phyloP scores from a whole-genome alignment of 2,888 invertebrate genomes.

The Sarcophaga carnaria region DNA sequence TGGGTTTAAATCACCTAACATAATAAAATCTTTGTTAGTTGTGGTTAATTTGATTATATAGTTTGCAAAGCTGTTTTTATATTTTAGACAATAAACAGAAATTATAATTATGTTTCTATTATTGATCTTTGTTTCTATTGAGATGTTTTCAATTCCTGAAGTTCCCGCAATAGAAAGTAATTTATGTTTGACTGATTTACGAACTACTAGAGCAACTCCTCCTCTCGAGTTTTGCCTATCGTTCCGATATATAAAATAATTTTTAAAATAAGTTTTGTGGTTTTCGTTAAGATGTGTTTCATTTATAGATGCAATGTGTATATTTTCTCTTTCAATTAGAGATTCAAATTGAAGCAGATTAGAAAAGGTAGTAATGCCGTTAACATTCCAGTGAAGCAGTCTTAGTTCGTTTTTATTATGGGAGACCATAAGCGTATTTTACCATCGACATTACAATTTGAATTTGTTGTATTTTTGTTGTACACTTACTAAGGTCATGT shows the following conservation, averaged over 20 bases:
- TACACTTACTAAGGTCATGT: too few relatives aligned
- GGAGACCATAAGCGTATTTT: neutral
- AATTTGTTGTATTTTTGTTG: too few relatives aligned
- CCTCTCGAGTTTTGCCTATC: neutral
- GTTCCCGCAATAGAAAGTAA: neutral
- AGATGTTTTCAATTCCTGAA: neutral
- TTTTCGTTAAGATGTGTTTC: conserved; percentile 4
- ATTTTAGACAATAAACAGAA: neutral
- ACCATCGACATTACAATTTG: neutral
- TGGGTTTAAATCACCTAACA: too few relatives aligned
- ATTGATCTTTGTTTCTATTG: neutral
- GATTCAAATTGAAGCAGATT: neutral
- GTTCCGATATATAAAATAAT: neutral
- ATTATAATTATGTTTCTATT: neutral
- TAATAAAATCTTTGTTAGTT: neutral
- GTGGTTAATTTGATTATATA: neutral
- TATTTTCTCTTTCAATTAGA: conserved; percentile 1
- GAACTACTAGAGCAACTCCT: neutral
- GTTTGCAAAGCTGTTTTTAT: neutral
- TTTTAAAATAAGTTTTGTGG: conserved; percentile 16
- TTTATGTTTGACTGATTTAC: conserved; percentile 2
- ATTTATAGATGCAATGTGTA: neutral
- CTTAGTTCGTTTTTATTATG: neutral
- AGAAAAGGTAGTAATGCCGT: conserved; percentile 19
- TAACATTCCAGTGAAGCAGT: conserved; percentile 26